Conservation (phyloP, 2,797 vertebrate species). For the Tamandua tetradactyla region DNA sequence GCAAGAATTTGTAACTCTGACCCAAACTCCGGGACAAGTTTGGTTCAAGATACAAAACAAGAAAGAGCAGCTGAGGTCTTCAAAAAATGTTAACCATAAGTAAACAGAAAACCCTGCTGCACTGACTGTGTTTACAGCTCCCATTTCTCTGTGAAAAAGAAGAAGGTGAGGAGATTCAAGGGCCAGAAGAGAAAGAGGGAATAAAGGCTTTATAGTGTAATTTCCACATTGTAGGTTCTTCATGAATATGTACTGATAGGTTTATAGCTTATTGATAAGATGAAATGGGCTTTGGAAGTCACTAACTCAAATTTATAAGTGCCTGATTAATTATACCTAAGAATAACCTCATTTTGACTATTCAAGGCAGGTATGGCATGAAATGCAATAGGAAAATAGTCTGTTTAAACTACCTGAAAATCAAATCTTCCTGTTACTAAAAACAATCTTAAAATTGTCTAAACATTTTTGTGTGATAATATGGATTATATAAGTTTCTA, state of each 20-base stretch:
- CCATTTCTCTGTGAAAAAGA: background rate
- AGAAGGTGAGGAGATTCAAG: background rate
- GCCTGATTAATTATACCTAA: background rate
- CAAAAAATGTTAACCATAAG: background rate
- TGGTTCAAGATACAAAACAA: constrained; percentile 6
- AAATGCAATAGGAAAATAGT: background rate
- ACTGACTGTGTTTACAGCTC: background rate
- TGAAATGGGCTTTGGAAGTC: background rate
- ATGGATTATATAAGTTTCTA: background rate
- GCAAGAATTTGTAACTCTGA: constrained; percentile 53
- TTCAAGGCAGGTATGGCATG: background rate
- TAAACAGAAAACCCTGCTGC: background rate
- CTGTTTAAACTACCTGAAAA: background rate
- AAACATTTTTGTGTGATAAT: background rate
- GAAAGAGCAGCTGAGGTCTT: constrained; percentile 6
- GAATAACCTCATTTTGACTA: background rate
- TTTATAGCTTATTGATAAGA: background rate
- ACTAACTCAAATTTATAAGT: background rate
- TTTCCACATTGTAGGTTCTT: background rate
- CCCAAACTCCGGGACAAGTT: background rate
- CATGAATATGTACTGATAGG: background rate
- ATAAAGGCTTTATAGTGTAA: background rate
- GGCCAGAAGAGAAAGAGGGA: background rate
- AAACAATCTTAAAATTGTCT: background rate
- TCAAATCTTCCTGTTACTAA: background rate